A percentile compares a stretch with the other conserved stretches of the same genome.
Conservation (phyloP, 2,888 invertebrate genomes). For the Nebria salina region DNA sequence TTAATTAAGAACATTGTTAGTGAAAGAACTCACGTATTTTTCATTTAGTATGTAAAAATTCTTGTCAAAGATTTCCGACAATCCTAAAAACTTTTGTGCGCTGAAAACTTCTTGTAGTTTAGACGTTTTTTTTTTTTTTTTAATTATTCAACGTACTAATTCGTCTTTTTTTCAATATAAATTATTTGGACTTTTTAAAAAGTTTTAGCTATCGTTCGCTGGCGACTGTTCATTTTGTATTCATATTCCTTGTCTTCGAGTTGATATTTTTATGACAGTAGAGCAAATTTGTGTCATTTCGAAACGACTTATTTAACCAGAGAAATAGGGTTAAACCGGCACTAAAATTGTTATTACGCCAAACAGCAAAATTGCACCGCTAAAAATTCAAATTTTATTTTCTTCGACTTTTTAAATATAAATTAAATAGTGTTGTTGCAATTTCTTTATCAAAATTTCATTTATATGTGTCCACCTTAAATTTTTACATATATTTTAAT, state of each 20-base stretch:
- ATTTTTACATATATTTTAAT: not conserved
- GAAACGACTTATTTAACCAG: slow-evolving; percentile 28
- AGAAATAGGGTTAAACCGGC: slow-evolving; percentile 29
- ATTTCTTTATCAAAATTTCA: slow-evolving; percentile 17
- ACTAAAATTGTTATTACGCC: slow-evolving; percentile 38
- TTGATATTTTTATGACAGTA: slow-evolving; percentile 37
- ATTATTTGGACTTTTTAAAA: not conserved
- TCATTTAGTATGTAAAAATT: slow-evolving; percentile 1
- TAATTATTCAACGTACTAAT: not conserved
- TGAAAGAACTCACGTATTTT: not conserved
- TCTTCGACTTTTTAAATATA: not conserved
- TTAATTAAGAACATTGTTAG: not conserved
- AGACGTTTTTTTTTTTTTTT: not conserved
- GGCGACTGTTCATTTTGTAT: slow-evolving; percentile 29
- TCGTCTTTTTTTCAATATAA: not conserved
- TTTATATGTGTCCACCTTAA: not conserved
- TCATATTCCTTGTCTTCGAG: slow-evolving; percentile 31
- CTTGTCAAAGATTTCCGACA: not conserved
- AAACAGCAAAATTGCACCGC: slow-evolving; percentile 36
- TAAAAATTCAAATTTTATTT: slow-evolving; percentile 37
- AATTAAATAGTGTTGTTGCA: slow-evolving; percentile 30
- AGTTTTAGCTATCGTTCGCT: not conserved
- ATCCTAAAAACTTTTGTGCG: not conserved
- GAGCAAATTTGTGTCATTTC: slow-evolving; percentile 39
- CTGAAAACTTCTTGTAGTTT: not conserved